phyloP scores from a whole-genome alignment of 2,113 vertebrate species.

The Peromyscus californicus region DNA sequence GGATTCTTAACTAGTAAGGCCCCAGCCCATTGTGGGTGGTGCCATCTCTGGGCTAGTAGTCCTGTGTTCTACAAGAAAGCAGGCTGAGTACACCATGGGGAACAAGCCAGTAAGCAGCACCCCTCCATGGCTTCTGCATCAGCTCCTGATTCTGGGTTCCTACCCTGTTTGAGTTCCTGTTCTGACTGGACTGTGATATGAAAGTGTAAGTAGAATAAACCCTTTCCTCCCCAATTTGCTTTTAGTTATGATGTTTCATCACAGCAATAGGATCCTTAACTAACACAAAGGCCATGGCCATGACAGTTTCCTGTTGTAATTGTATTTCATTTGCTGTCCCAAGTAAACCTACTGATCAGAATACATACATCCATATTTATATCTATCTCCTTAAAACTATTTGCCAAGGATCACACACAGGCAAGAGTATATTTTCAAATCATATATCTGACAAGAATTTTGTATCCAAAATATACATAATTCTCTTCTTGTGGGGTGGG shows the following conservation, averaged over 20 bases:
- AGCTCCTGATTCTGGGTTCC: not conserved
- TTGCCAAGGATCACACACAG: not conserved
- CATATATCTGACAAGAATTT: not conserved
- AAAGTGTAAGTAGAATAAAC: not conserved
- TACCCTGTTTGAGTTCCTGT: not conserved
- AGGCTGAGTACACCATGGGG: not conserved
- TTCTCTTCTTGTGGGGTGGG: not conserved
- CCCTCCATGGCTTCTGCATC: not conserved
- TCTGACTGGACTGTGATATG: not conserved
- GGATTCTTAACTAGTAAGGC: not conserved
- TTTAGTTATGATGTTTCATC: not conserved
- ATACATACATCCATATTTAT: not conserved
- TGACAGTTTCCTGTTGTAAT: not conserved
- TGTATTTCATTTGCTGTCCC: not conserved
- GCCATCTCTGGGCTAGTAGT: not conserved
- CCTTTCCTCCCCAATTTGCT: not conserved
- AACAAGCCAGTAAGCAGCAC: not conserved
- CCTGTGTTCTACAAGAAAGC: not conserved
- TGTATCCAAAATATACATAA: not conserved
- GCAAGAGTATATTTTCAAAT: slow-evolving; percentile 28
- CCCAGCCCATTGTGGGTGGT: not conserved
- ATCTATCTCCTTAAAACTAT: not conserved
- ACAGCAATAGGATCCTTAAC: not conserved
- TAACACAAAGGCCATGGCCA: not conserved
- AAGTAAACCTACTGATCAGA: not conserved